These are phyloP conservation scores for Polyploca ridens DNA, from an alignment of 2,888 invertebrate species.

Conservation along the genomic window DNA sequence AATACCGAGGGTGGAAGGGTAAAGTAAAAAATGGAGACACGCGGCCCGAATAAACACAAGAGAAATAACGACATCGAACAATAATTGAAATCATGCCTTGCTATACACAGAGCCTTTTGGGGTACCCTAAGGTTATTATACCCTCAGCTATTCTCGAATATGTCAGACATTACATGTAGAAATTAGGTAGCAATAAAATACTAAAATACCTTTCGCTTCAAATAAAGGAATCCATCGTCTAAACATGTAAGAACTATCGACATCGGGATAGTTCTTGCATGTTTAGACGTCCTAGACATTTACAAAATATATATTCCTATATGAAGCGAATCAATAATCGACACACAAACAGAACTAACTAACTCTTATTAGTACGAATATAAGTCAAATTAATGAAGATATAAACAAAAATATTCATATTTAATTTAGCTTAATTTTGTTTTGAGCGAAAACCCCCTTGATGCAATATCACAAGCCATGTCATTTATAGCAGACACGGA, in stretches of 20 bases:
- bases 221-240: too few species aligned
- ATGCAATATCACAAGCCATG: background rate
- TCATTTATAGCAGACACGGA: background rate
- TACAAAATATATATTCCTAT: too few species aligned
- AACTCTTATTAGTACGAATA: too few species aligned
- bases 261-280: too few species aligned
- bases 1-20: slow-evolving; percentile 72
- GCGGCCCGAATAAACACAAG: slow-evolving; percentile 78
- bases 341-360: too few species aligned
- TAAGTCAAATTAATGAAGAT: too few species aligned
- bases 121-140: slow-evolving; percentile 45
- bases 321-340: too few species aligned
- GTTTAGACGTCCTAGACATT: too few species aligned
- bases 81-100: slow-evolving; percentile 81
- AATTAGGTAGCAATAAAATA: background rate
- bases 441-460: background rate
- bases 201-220: too few species aligned
- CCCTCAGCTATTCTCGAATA: slow-evolving; percentile 34
- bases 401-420: too few species aligned
- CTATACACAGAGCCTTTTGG: slow-evolving; percentile 37
- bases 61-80: slow-evolving; percentile 81
- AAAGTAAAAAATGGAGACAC: slow-evolving; percentile 75
- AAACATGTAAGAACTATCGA: too few species aligned
- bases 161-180: background rate
- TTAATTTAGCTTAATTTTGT: background rate